phyloP scores from a whole-genome alignment of 1,140 invertebrate genomes.

The Macrobrachium rosenbergii region DNA sequence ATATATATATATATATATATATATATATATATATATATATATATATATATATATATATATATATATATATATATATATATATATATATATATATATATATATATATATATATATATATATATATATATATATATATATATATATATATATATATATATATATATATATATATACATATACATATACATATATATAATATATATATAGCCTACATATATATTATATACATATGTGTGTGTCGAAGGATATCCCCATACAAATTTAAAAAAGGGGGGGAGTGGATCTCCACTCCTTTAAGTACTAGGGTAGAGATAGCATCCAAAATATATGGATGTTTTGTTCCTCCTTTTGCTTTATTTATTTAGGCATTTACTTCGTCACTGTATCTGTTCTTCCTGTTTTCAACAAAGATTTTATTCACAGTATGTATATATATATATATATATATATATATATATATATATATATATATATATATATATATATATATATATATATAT shows the following conservation, averaged over 20 bases:
- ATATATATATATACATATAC: constrained; percentile 37
- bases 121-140: constrained; percentile 34
- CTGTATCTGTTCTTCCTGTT: too few species aligned
- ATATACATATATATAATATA: constrained; percentile 10
- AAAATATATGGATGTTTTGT: too few species aligned
- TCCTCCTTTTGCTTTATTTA: too few species aligned
- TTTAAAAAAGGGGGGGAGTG: background rate
- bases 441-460: too few species aligned
- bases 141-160: constrained; percentile 39
- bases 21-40: constrained; percentile 16
- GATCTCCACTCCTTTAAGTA: constrained; percentile 1
- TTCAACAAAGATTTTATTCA: too few species aligned
- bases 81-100: constrained; percentile 31
- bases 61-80: constrained; percentile 32
- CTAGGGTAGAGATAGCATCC: too few species aligned
- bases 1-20: constrained; percentile 2
- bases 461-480: too few species aligned
- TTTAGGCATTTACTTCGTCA: too few species aligned
- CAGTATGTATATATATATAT: too few species aligned
- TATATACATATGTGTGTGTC: too few species aligned
- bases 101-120: constrained; percentile 31
- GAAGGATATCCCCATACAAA: background rate
- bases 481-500: too few species aligned
- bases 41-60: constrained; percentile 41
- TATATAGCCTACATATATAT: constrained; percentile 1